phyloP scores from a whole-genome alignment of 2,888 invertebrate genomes.

The Hydraecia micacea region DNA sequence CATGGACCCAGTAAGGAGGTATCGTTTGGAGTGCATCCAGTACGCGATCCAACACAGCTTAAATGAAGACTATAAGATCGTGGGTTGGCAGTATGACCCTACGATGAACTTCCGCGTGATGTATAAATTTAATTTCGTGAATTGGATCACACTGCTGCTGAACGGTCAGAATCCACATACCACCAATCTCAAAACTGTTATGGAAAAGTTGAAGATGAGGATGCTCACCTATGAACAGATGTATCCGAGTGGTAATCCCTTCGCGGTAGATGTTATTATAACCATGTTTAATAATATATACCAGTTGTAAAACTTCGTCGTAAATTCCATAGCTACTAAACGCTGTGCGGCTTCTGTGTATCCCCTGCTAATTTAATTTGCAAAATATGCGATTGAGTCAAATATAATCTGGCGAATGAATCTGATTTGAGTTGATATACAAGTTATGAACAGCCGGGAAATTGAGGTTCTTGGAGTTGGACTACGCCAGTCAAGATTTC shows the following conservation, averaged over 20 bases:
- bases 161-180: slow-evolving; percentile 4
- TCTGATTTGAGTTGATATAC: not conserved
- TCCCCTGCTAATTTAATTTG: not conserved
- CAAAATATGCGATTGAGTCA: not conserved
- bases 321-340: not conserved
- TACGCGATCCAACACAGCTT: not conserved
- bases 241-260: not conserved
- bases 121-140: slow-evolving; percentile 8
- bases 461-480: not conserved
- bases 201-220: not conserved
- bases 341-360: slow-evolving; percentile 7
- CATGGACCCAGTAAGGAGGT: not conserved
- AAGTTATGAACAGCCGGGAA: not conserved
- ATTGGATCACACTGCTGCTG: slow-evolving; percentile 3
- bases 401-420: not conserved
- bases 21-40: not conserved
- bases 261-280: not conserved
- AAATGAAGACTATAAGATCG: not conserved
- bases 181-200: not conserved
- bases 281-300: slow-evolving; percentile 8
- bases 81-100: not conserved
- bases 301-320: slow-evolving; percentile 7
- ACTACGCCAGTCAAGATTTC: not conserved
- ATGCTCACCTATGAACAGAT: not conserved
- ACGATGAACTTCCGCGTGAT: not conserved